Percentiles rank a stretch among this genome's conserved stretches.
These are phyloP conservation scores for Ephestia elutella DNA, from an alignment of 1,140 invertebrate species.

Conservation along the genomic window DNA sequence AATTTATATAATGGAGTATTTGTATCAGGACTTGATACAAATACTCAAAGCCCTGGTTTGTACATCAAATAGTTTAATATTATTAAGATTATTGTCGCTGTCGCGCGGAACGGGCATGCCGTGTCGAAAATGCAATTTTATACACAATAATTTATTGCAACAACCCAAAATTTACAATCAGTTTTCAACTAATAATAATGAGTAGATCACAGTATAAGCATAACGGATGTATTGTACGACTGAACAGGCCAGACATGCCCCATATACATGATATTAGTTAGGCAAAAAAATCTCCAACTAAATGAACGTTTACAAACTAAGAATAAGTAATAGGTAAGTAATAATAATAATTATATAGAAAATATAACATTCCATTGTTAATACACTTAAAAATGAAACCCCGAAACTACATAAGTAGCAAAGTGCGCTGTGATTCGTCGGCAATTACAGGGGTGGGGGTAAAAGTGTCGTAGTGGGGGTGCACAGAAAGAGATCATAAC, in stretches of 20 bases:
- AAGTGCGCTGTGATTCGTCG: background rate
- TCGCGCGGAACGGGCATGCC: background rate
- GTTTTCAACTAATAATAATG: conserved; percentile 26
- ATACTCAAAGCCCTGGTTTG: too few species aligned
- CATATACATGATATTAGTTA: conserved; percentile 33
- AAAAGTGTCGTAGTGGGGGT: background rate
- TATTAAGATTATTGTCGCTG: background rate
- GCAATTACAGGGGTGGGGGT: background rate
- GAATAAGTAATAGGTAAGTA: conserved; percentile 9
- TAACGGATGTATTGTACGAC: conserved; percentile 16
- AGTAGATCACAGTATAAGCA: conserved; percentile 28
- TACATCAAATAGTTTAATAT: conserved; percentile 24
- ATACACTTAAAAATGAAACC: conserved; percentile 48
- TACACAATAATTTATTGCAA: conserved; percentile 58
- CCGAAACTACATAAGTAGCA: conserved; percentile 31
- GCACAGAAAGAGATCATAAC: conserved; percentile 33
- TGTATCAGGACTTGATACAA: too few species aligned
- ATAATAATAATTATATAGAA: conserved; percentile 22
- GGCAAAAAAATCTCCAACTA: conserved; percentile 24
- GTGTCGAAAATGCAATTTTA: conserved; percentile 38
- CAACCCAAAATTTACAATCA: conserved; percentile 55
- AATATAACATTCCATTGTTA: conserved; percentile 53
- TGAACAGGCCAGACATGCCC: conserved; percentile 25
- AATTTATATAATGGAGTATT: too few species aligned
- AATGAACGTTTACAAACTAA: conserved; percentile 21